Conservation (phyloP, 2,113 vertebrate genomes). For the Oreochromis tanganicae region DNA sequence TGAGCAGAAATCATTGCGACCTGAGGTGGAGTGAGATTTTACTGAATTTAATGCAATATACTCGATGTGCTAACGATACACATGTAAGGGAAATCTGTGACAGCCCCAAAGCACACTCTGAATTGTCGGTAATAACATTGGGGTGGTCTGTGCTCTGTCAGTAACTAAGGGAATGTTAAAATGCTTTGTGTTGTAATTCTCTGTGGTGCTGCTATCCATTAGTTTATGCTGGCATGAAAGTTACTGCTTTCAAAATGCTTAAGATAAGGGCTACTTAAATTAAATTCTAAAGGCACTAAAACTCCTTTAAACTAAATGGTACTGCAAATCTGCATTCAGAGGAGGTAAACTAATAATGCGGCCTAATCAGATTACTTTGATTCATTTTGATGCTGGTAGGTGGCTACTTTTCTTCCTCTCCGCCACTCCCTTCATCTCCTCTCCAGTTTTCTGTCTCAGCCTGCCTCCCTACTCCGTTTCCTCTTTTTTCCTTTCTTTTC, state of each 20-base stretch:
- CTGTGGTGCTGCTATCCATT: neutral
- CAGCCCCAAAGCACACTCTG: neutral
- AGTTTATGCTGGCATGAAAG: constrained; percentile 16
- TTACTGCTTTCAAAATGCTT: constrained; percentile 8
- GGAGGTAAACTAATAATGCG: constrained; percentile 7
- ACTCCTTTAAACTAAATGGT: constrained; percentile 32
- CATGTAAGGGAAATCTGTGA: neutral
- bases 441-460: neutral
- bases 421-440: neutral
- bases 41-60: neutral
- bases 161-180: neutral
- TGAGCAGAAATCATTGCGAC: neutral
- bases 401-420: constrained; percentile 1
- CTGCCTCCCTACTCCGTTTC: neutral
- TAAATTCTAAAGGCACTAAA: constrained; percentile 12
- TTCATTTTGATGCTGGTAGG: constrained; percentile 40
- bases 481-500: neutral
- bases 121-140: neutral
- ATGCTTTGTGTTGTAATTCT: neutral
- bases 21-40: neutral
- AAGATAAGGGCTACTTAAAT: neutral
- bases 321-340: constrained; percentile 13
- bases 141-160: neutral
- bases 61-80: neutral
- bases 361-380: constrained; percentile 54